Percentiles rank a stretch among this genome's conserved stretches.
Conservation (phyloP, 2,888 invertebrate species). For the Scelioninae gen. 2 region DNA sequence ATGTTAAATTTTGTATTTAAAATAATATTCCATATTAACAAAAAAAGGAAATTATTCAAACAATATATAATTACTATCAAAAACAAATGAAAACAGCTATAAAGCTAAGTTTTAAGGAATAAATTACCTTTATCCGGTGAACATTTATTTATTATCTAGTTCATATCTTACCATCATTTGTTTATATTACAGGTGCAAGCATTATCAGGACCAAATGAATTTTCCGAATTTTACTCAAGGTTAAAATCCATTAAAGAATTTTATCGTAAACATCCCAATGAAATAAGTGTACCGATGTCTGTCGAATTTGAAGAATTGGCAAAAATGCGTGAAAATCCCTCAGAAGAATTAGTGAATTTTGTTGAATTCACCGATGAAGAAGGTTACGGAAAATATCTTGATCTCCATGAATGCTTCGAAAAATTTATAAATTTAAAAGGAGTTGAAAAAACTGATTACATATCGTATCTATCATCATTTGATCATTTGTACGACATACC, state of each 20-base stretch:
- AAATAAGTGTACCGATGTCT: constrained; percentile 97
- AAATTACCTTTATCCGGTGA: too few species aligned
- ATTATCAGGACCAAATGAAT: constrained; percentile 98
- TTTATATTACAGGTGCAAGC: constrained; percentile 77
- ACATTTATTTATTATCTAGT: too few species aligned
- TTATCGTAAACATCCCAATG: constrained; percentile 96
- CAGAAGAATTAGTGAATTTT: constrained; percentile 89
- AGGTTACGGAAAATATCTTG: constrained; percentile 98
- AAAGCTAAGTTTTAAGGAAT: too few species aligned
- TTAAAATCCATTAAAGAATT: constrained; percentile 97
- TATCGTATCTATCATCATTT: constrained; percentile 93
- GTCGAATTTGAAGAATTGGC: constrained; percentile 97
- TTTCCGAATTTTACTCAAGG: constrained; percentile 96
- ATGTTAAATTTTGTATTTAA: too few species aligned
- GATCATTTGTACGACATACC: constrained; percentile 97
- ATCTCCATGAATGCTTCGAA: constrained; percentile 96
- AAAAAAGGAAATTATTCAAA: too few species aligned
- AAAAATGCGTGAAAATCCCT: constrained; percentile 91
- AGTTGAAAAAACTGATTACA: constrained; percentile 97
- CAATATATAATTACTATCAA: too few species aligned
- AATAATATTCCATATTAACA: too few species aligned
- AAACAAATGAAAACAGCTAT: too few species aligned
- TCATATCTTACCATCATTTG: too few species aligned
- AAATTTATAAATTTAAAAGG: constrained; percentile 98
- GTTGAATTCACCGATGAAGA: constrained; percentile 99